Percentiles rank a stretch among this genome's conserved stretches.
These are phyloP conservation scores for Siniperca scherzeri DNA, from an alignment of 2,797 vertebrate genomes.

Conservation along the genomic window DNA sequence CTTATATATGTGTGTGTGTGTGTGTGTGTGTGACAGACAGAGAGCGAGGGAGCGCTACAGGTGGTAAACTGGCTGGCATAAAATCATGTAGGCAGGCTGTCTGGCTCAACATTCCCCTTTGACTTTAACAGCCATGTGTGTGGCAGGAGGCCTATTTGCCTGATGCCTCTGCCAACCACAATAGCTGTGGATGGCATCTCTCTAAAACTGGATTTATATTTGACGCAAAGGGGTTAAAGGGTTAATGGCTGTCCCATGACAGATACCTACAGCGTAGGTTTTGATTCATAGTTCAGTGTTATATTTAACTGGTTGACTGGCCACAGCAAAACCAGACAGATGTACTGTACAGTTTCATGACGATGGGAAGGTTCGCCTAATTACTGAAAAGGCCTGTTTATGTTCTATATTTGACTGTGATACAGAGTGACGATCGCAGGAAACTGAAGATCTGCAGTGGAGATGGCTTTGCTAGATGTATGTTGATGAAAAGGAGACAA, in stretches of 20 bases:
- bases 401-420: not conserved
- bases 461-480: not conserved
- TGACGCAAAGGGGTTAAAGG: slow-evolving; percentile 6
- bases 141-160: slow-evolving; percentile 42
- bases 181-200: slow-evolving; percentile 39
- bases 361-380: not conserved
- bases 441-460: not conserved
- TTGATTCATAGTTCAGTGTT: not conserved
- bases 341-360: not conserved
- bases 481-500: not conserved
- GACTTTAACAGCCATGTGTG: slow-evolving; percentile 53
- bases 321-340: not conserved
- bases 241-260: slow-evolving; percentile 17
- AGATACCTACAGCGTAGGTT: not conserved
- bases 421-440: not conserved
- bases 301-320: not conserved
- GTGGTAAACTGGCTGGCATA: slow-evolving; percentile 64
- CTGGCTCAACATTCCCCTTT: slow-evolving; percentile 54
- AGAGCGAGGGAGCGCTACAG: slow-evolving; percentile 50
- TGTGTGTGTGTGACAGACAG: slow-evolving; percentile 12
- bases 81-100: slow-evolving; percentile 62
- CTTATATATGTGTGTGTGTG: slow-evolving; percentile 14
- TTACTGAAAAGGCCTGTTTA: not conserved
- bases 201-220: slow-evolving; percentile 24
- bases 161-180: slow-evolving; percentile 46